Percentiles rank a stretch among this genome's conserved stretches.
These are phyloP conservation scores for Diuraphis noxia DNA, from an alignment of 1,140 invertebrate species.

Conservation along the genomic window DNA sequence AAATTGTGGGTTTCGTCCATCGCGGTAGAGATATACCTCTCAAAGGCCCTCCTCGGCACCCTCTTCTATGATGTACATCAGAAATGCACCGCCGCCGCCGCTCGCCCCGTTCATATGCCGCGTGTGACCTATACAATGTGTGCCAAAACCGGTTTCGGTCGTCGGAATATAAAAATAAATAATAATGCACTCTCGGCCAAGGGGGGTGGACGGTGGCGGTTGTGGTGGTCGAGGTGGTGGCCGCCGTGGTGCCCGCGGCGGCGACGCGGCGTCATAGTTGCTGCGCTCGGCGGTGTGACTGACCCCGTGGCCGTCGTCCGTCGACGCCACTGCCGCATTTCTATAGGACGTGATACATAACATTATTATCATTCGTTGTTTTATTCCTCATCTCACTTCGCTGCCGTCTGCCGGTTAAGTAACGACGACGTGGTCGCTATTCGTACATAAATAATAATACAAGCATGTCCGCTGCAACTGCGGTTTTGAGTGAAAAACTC, in stretches of 20 bases:
- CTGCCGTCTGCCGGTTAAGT: neutral
- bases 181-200: neutral
- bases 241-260: neutral
- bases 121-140: constrained; percentile 36
- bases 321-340: neutral
- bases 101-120: neutral
- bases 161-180: constrained; percentile 15
- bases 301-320: constrained; percentile 6
- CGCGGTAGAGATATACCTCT: neutral
- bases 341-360: neutral
- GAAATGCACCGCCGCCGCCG: neutral
- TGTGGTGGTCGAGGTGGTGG: neutral
- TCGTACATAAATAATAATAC: neutral
- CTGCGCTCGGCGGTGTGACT: constrained; percentile 35
- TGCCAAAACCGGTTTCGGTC: constrained; percentile 37
- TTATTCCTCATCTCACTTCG: neutral
- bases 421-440: neutral
- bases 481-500: neutral
- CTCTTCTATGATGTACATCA: neutral
- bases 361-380: neutral
- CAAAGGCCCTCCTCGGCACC: neutral
- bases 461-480: neutral
- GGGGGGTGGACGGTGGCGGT: neutral
- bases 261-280: constrained; percentile 14
- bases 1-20: neutral